Evolutionary conservation across 2,797 vertebrate species (phyloP).

Genomic region (Limnodromus scolopaceus): DNA sequence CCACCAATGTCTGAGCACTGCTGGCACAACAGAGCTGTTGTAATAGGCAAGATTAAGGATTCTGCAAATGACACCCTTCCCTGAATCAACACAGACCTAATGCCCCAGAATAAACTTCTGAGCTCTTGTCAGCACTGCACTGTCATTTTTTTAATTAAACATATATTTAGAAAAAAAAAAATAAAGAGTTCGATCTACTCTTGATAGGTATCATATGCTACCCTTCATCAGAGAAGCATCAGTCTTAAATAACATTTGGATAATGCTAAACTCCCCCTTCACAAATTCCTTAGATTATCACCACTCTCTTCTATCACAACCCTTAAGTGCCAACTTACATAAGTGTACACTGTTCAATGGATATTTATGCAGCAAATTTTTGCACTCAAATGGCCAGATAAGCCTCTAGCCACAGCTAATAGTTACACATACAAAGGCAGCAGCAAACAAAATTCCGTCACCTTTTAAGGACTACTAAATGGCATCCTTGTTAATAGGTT

Average conservation of each 20-base stretch:
- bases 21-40: not conserved
- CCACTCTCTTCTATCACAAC: not conserved
- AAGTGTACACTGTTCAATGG: not conserved
- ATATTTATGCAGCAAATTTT: not conserved
- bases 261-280: not conserved
- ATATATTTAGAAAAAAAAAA: not conserved
- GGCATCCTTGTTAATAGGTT: not conserved
- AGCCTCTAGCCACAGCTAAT: not conserved
- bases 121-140: not conserved
- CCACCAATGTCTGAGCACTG: not conserved
- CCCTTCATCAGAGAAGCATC: not conserved
- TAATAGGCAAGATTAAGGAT: not conserved
- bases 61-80: not conserved
- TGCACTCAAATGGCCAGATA: not conserved
- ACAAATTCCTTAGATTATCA: not conserved
- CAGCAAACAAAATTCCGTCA: not conserved
- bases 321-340: not conserved
- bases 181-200: not conserved
- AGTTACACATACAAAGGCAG: not conserved
- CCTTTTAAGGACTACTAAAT: constrained; percentile 23
- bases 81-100: not conserved
- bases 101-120: not conserved
- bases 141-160: not conserved
- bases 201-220: not conserved
- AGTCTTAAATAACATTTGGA: not conserved